These are phyloP conservation scores for Luperina nickerlii DNA, from an alignment of 2,888 invertebrate species.

Conservation along the genomic window DNA sequence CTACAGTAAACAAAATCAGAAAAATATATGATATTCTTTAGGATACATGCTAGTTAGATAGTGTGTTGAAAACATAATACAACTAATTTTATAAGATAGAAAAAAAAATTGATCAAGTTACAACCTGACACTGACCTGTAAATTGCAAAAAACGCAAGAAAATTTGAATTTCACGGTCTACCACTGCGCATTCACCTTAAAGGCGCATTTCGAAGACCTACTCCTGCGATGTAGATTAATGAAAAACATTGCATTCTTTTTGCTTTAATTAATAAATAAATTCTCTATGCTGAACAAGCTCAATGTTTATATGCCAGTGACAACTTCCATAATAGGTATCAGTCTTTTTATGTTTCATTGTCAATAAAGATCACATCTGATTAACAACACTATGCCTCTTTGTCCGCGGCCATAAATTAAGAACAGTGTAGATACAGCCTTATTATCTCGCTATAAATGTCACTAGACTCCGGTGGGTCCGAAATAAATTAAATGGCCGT, in stretches of 20 bases:
- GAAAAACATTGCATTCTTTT: slow-evolving; percentile 14
- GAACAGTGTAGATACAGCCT: slow-evolving; percentile 70
- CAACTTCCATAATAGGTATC: slow-evolving; percentile 31
- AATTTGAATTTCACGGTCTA: too few relatives aligned
- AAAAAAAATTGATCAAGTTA: too few relatives aligned
- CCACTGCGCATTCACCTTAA: not conserved
- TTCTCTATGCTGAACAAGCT: not conserved
- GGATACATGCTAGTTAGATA: too few relatives aligned
- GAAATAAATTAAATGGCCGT: slow-evolving; percentile 80
- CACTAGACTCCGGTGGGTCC: slow-evolving; percentile 72
- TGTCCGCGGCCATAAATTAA: slow-evolving; percentile 60
- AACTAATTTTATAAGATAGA: too few relatives aligned
- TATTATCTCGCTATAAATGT: slow-evolving; percentile 79
- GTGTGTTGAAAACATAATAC: too few relatives aligned
- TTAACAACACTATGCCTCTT: slow-evolving; percentile 40
- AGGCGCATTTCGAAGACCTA: not conserved
- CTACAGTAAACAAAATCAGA: too few relatives aligned
- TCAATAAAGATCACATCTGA: slow-evolving; percentile 44
- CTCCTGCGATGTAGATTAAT: slow-evolving; percentile 7
- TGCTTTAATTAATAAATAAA: slow-evolving; percentile 22
- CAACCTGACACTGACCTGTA: too few relatives aligned
- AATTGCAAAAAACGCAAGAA: too few relatives aligned
- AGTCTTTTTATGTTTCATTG: slow-evolving; percentile 33
- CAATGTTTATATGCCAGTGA: slow-evolving; percentile 32
- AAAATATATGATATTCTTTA: too few relatives aligned